These are phyloP conservation scores for Drosophila phalerata DNA, from an alignment of 2,888 invertebrate species.

Conservation along the genomic window DNA sequence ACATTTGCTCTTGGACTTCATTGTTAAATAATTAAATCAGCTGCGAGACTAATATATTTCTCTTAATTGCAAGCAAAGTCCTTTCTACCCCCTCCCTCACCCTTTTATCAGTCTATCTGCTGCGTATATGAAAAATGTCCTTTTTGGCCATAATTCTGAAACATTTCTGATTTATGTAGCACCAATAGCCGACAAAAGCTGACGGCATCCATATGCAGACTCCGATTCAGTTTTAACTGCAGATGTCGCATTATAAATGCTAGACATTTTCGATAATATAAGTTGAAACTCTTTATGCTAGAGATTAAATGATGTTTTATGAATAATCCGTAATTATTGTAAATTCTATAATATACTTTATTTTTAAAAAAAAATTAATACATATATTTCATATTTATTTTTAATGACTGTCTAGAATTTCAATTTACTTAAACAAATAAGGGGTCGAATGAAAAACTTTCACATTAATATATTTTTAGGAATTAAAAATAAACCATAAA, in stretches of 20 bases:
- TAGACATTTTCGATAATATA: background rate
- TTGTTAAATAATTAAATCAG: constrained; percentile 85
- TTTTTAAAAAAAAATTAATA: no score
- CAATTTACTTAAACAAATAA: no score
- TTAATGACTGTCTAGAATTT: no score
- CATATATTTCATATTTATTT: no score
- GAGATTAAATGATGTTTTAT: background rate
- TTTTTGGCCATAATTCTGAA: constrained; percentile 51
- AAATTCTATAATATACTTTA: no score
- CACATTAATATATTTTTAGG: no score
- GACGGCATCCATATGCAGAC: constrained; percentile 61
- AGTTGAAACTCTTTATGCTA: background rate
- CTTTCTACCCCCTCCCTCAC: constrained; percentile 11
- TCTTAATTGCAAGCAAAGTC: constrained; percentile 80
- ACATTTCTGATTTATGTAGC: constrained; percentile 69
- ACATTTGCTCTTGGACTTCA: constrained; percentile 70
- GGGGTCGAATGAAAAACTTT: no score
- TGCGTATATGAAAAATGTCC: constrained; percentile 53
- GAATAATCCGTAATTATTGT: no score
- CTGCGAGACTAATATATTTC: constrained; percentile 84
- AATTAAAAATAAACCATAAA: no score
- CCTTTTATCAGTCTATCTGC: no score
- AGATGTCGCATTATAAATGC: constrained; percentile 20
- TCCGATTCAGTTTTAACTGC: constrained; percentile 4
- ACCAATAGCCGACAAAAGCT: constrained; percentile 46